Percentiles rank a stretch among this genome's conserved stretches.
Evolutionary conservation across 2,888 invertebrate genomes (phyloP).

Genomic region (Netelia inedita): DNA sequence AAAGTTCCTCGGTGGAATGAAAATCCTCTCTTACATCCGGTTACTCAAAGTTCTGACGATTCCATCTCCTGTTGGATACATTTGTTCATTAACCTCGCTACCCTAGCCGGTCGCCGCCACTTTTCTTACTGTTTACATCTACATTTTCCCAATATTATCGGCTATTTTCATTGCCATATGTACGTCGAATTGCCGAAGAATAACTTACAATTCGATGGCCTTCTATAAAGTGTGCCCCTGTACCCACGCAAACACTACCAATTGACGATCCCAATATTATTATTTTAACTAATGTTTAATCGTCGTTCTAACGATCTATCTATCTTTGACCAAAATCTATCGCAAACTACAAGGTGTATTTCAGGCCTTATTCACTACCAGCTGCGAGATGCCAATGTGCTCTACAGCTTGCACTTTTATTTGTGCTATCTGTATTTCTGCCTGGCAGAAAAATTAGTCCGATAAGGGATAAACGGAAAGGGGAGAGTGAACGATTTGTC

Average conservation of each 20-base stretch:
- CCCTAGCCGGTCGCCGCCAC: background rate
- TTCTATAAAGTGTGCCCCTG: conserved; percentile 6
- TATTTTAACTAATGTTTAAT: conserved; percentile 4
- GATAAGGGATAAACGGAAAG: background rate
- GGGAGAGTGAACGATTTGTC: background rate
- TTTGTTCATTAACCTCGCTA: conserved; percentile 10
- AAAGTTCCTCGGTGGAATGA: background rate
- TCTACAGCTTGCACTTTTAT: background rate
- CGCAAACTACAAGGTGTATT: conserved; percentile 5
- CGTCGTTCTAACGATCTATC: background rate
- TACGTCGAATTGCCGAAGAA: background rate
- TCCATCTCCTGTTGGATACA: conserved; percentile 50
- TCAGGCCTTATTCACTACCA: background rate
- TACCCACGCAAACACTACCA: conserved; percentile 12
- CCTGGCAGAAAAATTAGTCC: background rate
- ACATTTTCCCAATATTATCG: background rate
- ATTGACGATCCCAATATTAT: background rate
- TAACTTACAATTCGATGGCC: background rate
- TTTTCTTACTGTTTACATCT: background rate
- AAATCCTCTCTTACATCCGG: background rate
- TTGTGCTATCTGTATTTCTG: background rate
- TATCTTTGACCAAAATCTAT: background rate
- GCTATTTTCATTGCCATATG: background rate
- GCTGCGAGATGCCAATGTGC: conserved; percentile 1
- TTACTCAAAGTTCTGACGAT: conserved; percentile 47